phyloP scores from a whole-genome alignment of 2,888 invertebrate genomes.

The Andrena haemorrhoa region DNA sequence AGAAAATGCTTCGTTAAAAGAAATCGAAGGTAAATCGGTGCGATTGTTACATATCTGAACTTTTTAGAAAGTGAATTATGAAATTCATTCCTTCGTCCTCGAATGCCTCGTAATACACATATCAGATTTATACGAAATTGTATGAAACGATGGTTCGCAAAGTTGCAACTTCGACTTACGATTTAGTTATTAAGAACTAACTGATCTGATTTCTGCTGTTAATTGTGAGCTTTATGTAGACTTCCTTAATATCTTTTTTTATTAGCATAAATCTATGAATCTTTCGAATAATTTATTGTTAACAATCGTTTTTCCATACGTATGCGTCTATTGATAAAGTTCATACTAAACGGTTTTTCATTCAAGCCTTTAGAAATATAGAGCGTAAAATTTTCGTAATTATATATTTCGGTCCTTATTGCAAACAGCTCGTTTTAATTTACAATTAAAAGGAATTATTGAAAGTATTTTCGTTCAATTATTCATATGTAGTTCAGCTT shows the following conservation, averaged over 20 bases:
- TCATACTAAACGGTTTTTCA: background rate
- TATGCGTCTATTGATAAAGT: background rate
- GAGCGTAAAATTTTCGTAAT: background rate
- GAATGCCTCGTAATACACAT: background rate
- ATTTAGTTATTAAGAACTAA: background rate
- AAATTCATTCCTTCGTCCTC: background rate
- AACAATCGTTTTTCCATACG: too few relatives aligned
- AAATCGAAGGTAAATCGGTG: background rate
- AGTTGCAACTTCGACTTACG: conserved; percentile 13
- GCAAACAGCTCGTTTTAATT: background rate
- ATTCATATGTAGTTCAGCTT: conserved; percentile 35
- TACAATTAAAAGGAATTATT: background rate
- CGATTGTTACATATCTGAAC: background rate
- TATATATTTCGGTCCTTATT: background rate
- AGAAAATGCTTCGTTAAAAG: background rate
- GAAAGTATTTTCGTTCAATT: background rate
- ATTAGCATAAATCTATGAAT: background rate
- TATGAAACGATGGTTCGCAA: background rate
- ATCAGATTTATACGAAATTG: background rate
- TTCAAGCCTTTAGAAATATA: background rate
- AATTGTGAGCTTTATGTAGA: background rate
- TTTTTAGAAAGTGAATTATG: background rate
- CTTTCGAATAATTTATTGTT: background rate
- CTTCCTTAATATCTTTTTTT: background rate
- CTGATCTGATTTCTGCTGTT: background rate